These are phyloP conservation scores for Coelopa pilipes DNA, from an alignment of 2,888 invertebrate species.

Conservation along the genomic window DNA sequence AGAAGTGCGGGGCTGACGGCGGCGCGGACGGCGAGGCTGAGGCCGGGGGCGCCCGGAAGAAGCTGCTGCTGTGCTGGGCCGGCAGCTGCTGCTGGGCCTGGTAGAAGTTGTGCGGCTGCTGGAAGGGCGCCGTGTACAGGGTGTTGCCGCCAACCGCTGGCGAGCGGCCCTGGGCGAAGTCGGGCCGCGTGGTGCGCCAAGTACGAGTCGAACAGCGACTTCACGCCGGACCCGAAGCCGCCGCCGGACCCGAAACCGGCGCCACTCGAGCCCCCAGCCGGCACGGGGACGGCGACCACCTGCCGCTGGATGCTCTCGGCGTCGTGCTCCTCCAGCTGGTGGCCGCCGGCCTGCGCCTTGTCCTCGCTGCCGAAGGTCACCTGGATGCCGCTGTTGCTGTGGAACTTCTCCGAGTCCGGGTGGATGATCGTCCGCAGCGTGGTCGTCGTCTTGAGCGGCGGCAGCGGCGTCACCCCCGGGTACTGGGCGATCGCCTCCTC, in stretches of 20 bases:
- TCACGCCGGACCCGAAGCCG: conserved; percentile 23
- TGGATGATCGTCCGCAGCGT: conserved; percentile 86
- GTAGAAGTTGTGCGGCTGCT: conserved; percentile 43
- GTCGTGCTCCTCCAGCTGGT: conserved; percentile 68
- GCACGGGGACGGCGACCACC: conserved; percentile 70
- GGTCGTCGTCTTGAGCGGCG: conserved; percentile 75
- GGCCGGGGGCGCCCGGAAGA: conserved; percentile 47
- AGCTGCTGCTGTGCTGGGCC: conserved; percentile 48
- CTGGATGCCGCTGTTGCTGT: conserved; percentile 82
- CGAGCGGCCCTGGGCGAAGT: conserved; percentile 50
- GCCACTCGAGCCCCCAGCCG: too few species aligned
- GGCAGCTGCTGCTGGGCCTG: conserved; percentile 53
- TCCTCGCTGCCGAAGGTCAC: conserved; percentile 82
- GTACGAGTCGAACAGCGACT: conserved; percentile 36
- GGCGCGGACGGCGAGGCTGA: conserved; percentile 11
- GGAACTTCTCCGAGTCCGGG: conserved; percentile 86
- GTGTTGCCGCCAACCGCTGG: conserved; percentile 44
- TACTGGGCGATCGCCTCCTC: conserved; percentile 65
- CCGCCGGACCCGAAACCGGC: conserved; percentile 7
- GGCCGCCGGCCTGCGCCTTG: conserved; percentile 63
- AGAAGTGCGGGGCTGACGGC: conserved; percentile 26
- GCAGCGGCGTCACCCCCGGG: conserved; percentile 70
- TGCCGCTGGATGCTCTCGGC: conserved; percentile 76
- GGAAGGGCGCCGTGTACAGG: conserved; percentile 44
- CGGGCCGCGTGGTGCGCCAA: conserved; percentile 53